These are phyloP conservation scores for Torymus auratus DNA, from an alignment of 2,888 invertebrate genomes.

Conservation along the genomic window DNA sequence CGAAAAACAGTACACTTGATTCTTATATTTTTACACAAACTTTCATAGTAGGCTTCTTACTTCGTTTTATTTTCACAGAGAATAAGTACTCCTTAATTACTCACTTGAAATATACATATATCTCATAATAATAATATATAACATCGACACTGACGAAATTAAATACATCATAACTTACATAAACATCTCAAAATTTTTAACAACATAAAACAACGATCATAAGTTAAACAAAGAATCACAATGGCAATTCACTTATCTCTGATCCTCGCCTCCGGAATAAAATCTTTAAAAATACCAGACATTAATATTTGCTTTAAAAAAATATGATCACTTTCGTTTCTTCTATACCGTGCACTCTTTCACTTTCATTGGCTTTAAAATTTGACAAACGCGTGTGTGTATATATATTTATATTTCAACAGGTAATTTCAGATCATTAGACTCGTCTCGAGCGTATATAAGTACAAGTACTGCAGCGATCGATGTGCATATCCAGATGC, in stretches of 20 bases:
- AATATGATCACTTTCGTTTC: too few species aligned
- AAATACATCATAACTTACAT: slow-evolving; percentile 22
- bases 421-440: slow-evolving; percentile 35
- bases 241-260: too few species aligned
- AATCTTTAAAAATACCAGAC: too few species aligned
- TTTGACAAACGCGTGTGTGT: not conserved
- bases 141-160: not conserved
- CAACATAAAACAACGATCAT: not conserved
- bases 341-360: not conserved
- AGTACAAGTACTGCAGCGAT: slow-evolving; percentile 1
- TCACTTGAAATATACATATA: slow-evolving; percentile 2
- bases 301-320: too few species aligned
- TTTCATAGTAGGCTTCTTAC: slow-evolving; percentile 35
- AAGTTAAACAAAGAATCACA: too few species aligned
- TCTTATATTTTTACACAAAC: slow-evolving; percentile 19
- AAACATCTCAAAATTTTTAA: slow-evolving; percentile 15
- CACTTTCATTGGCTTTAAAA: slow-evolving; percentile 14
- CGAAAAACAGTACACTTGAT: slow-evolving; percentile 30
- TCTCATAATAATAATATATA: not conserved
- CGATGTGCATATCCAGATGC: slow-evolving; percentile 29
- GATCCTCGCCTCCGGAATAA: too few species aligned
- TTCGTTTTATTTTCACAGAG: slow-evolving; percentile 19
- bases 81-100: slow-evolving; percentile 9
- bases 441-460: slow-evolving; percentile 8
- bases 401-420: slow-evolving; percentile 27